Base-by-base conservation (phyloP, 2,113 vertebrate genomes). In the Onychostoma macrolepis region DNA sequence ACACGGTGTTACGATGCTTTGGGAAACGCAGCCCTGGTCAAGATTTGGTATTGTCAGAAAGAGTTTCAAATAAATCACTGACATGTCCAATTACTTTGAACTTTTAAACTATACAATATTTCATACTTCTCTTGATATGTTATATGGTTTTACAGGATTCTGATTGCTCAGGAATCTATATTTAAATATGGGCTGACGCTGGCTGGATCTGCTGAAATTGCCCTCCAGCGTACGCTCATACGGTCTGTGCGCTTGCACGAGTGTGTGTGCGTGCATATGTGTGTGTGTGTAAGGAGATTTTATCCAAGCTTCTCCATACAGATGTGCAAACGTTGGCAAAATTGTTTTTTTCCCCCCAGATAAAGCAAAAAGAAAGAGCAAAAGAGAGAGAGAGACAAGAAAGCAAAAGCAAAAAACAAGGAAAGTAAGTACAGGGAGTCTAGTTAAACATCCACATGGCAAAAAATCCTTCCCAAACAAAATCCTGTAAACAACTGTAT, bases 281-380 rank as follows among this genome's bases (percentile, higher is more conserved):
- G 61, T 71, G 61, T 71, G 80, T 72, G 41, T 43, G 50, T 67
- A 43, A 80, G 50, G 12, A 69, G 71, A 86, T 87, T 80, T 81
- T 61, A 83, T 85, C 84, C 41, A 50, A 56, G 56, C 53, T 30
- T 67, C 77, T 87, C 61, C 58, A 61, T 77, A 69, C 84, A 84
- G 67, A 90, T 76, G 21, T 84, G 65, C 80, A 75, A 53, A 85
- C 28, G 79, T 87, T n/a, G 2, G 65, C 88, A 87, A 53, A 82
- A 85, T 85, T 13, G 13, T n/a, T 72, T n/a, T 28, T 87, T 38
- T 69, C 50, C 48, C 48, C n/a, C n/a, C 38, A 28, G 33, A 58
- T 38, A 65, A 65, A 53, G 15, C 71, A 85, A 48, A 50, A 45
- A 72, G 67, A 74, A 33, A 84, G 48, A 41, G 21, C 4, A 5